phyloP scores from a whole-genome alignment of 2,888 invertebrate species.

The Margaritifera margaritifera region DNA sequence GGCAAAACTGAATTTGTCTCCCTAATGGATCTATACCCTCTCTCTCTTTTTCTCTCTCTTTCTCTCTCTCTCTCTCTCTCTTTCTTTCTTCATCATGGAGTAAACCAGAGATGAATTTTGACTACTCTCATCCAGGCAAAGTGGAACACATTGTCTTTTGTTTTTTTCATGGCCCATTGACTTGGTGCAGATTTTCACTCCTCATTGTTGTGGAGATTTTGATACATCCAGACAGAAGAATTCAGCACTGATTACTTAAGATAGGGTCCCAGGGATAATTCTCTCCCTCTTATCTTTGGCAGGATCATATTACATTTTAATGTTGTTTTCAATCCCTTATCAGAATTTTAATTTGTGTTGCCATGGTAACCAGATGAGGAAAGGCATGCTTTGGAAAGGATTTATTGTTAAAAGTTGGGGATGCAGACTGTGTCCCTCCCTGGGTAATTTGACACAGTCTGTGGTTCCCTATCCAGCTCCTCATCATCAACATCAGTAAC shows the following conservation, averaged over 20 bases:
- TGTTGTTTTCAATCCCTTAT: constrained; percentile 55
- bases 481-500: background rate
- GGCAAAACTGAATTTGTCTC: too few species aligned
- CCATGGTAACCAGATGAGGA: constrained; percentile 51
- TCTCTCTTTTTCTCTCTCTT: too few species aligned
- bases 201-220: constrained; percentile 5
- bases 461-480: background rate
- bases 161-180: too few species aligned
- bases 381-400: constrained; percentile 46
- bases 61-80: too few species aligned
- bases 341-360: constrained; percentile 59
- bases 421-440: constrained; percentile 24
- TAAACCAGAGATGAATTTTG: too few species aligned
- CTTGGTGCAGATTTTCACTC: too few species aligned
- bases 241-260: constrained; percentile 14
- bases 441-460: constrained; percentile 17
- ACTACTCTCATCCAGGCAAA: too few species aligned
- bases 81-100: too few species aligned
- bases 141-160: too few species aligned
- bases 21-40: too few species aligned
- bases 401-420: constrained; percentile 41
- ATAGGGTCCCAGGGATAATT: constrained; percentile 14
- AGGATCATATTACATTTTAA: constrained; percentile 51
- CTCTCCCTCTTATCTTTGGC: constrained; percentile 25
- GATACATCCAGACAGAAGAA: constrained; percentile 21